Evolutionary conservation across 2,797 vertebrate genomes (phyloP), one percentile per base, ranked within the genome.

Genomic region (Lindbergichthys nudifrons): DNA sequence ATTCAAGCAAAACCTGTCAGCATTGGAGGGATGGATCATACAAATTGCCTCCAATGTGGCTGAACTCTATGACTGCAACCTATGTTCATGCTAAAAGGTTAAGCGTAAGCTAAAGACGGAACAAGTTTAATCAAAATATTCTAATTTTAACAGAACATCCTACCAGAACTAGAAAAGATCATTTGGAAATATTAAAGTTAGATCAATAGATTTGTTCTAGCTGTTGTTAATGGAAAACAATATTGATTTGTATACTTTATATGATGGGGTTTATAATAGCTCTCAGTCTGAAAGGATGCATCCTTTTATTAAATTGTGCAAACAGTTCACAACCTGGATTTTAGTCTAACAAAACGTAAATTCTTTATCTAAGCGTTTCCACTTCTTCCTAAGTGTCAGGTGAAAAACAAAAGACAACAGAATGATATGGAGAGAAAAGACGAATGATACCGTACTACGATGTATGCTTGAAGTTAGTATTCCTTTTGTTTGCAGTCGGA

Each of bases 401-500:
- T 66, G 56, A 65, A 73, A 69, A 51, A 45, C 72, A 64, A 56
- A 1, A 42, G 30, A 56, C 53, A 46, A 59, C 52, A 23, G 42
- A 54, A 46, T 23, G 10, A 43, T 73, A 61, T 12, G 19, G 47
- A 52, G 19, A 57, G 21, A 59, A 51, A 30, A 45, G n/a, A 62
- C 14, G 23, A 26, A 59, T 9, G 46, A 65, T 53, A 14, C 2
- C 0, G 1, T 6, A 13, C 21, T 46, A 18, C 36, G 23, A 73
- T 56, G 70, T 50, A 62, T 48, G 57, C 69, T 26, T 2, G 51
- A 45, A 65, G 62, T 46, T 54, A 45, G 19, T 70, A 50, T 46
- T 52, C 16, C 46, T 60, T 66, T 69, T 75, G 64, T 63, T 77
- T 65, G 39, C 26, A 18, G 19, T 42, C 10, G 0, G 21, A 79